Conservation (phyloP, 2,888 invertebrate species). For the Allolobophora icterica region DNA sequence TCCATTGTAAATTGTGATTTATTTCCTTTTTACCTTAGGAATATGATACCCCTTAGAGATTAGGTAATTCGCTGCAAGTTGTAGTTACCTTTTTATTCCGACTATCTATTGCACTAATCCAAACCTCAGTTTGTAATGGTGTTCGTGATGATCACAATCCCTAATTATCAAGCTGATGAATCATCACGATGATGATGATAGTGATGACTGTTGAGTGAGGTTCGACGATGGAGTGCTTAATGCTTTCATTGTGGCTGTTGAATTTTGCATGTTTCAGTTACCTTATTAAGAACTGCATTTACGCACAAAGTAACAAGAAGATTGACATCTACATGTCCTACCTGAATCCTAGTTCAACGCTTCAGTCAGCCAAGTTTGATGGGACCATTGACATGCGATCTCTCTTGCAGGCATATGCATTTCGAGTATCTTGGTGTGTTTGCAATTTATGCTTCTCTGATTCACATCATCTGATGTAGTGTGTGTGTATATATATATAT, state of each 20-base stretch:
- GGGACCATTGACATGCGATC: background rate
- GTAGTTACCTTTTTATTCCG: too few species aligned
- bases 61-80: too few species aligned
- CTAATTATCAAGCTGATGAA: too few species aligned
- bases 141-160: too few species aligned
- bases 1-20: too few species aligned
- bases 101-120: too few species aligned
- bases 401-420: constrained; percentile 27
- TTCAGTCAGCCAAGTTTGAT: constrained; percentile 17
- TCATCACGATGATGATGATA: too few species aligned
- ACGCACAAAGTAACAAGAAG: constrained; percentile 1
- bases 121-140: too few species aligned
- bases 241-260: background rate
- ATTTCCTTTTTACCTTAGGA: too few species aligned
- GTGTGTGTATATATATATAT: background rate
- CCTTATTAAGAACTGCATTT: constrained; percentile 31
- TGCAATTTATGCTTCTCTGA: background rate
- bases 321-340: constrained; percentile 28
- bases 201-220: too few species aligned
- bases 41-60: too few species aligned
- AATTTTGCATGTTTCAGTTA: constrained; percentile 25
- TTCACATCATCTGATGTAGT: background rate
- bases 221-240: too few species aligned
- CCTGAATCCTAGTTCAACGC: background rate
- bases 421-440: constrained; percentile 28